These are phyloP conservation scores for Scomber scombrus DNA, from an alignment of 2,113 vertebrate genomes.

Conservation along the genomic window DNA sequence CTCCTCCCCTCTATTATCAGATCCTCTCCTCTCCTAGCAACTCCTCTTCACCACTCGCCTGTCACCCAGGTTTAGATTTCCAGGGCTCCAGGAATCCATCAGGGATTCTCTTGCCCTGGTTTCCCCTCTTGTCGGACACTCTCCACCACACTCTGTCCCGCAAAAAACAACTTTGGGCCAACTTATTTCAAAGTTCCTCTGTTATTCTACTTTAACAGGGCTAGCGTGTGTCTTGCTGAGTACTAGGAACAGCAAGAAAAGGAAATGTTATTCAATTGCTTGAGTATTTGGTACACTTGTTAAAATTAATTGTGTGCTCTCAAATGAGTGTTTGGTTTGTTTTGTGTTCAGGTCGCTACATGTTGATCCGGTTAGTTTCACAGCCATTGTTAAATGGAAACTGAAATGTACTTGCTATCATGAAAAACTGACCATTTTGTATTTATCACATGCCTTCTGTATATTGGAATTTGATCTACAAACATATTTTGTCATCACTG, in stretches of 20 bases:
- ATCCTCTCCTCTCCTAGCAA: neutral
- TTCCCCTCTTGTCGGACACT: constrained; percentile 60
- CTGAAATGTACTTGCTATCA: neutral
- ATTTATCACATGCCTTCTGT: neutral
- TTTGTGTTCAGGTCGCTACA: constrained; percentile 1
- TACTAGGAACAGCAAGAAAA: constrained; percentile 27
- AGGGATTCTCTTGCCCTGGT: constrained; percentile 70
- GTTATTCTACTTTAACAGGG: constrained; percentile 24
- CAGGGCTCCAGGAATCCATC: constrained; percentile 49
- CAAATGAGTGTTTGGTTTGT: neutral
- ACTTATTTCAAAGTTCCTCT: constrained; percentile 50
- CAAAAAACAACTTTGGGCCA: constrained; percentile 32
- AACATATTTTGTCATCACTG: neutral
- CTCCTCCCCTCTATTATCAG: constrained; percentile 8
- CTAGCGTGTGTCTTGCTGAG: constrained; percentile 5
- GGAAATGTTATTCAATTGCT: neutral
- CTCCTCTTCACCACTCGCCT: neutral
- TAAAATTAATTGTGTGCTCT: neutral
- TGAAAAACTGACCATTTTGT: neutral
- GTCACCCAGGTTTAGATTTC: constrained; percentile 26
- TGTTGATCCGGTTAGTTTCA: constrained; percentile 18
- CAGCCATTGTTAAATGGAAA: neutral
- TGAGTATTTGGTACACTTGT: neutral
- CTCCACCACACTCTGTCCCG: constrained; percentile 10
- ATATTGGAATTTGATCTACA: neutral